These are phyloP conservation scores for Zaprionus vittiger DNA, from an alignment of 1,140 invertebrate genomes.

Conservation along the genomic window DNA sequence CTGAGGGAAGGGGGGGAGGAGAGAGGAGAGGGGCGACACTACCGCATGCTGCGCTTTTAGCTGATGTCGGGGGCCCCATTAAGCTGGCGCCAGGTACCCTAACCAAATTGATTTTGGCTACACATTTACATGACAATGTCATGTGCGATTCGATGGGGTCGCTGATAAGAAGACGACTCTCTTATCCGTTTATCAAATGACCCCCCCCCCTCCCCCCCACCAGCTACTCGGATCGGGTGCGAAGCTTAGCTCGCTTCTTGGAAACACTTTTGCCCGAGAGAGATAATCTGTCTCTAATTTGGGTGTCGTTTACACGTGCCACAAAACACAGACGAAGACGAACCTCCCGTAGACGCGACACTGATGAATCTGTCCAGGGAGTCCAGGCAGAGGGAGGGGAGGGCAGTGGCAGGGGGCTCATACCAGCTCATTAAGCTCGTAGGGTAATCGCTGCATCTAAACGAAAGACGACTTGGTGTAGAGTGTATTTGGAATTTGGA, in stretches of 20 bases:
- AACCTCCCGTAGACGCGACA: constrained; percentile 14
- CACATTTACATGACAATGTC: constrained; percentile 73
- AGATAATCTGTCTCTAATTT: constrained; percentile 79
- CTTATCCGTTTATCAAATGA: constrained; percentile 55
- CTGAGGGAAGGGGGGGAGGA: background rate
- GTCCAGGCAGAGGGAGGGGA: background rate
- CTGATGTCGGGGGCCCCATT: constrained; percentile 63
- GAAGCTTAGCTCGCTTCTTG: constrained; percentile 44
- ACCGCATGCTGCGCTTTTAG: constrained; percentile 51
- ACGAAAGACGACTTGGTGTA: constrained; percentile 47
- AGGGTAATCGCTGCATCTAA: constrained; percentile 55
- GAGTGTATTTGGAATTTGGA: constrained; percentile 8
- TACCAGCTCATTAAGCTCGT: constrained; percentile 28
- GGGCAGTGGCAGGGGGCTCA: background rate
- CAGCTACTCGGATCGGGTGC: background rate
- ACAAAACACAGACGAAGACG: constrained; percentile 11
- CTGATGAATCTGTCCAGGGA: constrained; percentile 54
- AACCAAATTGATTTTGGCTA: constrained; percentile 70
- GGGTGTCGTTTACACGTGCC: constrained; percentile 80
- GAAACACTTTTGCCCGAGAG: constrained; percentile 36
- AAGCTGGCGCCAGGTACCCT: constrained; percentile 67
- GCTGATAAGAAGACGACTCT: constrained; percentile 40
- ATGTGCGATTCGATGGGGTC: constrained; percentile 27
- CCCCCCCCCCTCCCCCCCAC: background rate
- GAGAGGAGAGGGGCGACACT: background rate